These are phyloP conservation scores for Ditula angustiorana DNA, from an alignment of 2,888 invertebrate species.

Conservation along the genomic window DNA sequence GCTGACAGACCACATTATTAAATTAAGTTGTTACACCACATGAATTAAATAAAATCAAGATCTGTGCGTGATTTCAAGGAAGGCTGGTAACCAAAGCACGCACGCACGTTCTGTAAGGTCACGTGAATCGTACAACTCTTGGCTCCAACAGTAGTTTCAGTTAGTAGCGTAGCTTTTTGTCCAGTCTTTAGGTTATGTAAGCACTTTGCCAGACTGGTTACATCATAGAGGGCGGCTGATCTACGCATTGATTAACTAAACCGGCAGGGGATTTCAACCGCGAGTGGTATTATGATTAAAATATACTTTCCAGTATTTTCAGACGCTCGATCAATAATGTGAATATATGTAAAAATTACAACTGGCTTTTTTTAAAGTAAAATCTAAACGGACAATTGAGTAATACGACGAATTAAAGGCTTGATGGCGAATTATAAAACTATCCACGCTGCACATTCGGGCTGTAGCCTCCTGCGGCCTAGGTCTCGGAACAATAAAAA, in stretches of 20 bases:
- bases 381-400: no score
- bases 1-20: constrained; percentile 1
- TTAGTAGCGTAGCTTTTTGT: constrained; percentile 25
- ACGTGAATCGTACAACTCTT: constrained; percentile 17
- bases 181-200: constrained; percentile 31
- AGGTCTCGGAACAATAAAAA: constrained; percentile 64
- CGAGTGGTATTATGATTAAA: constrained; percentile 19
- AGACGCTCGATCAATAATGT: neutral
- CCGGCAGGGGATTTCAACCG: constrained; percentile 7
- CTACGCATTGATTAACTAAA: constrained; percentile 29
- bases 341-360: no score
- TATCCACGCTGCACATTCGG: constrained; percentile 50
- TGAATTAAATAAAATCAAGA: constrained; percentile 1
- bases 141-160: constrained; percentile 5
- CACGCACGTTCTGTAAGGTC: constrained; percentile 25
- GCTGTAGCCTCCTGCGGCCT: constrained; percentile 61
- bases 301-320: neutral
- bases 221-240: constrained; percentile 30
- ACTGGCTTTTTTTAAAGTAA: no score
- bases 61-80: constrained; percentile 8
- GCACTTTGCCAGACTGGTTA: constrained; percentile 31
- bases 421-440: constrained; percentile 16
- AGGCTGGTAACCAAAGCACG: constrained; percentile 29
- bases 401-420: no score
- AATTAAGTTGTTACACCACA: neutral